Evolutionary conservation across 2,888 invertebrate species (phyloP), one percentile per base, ranked within the genome.

Genomic region (Clitarchus hookeri): DNA sequence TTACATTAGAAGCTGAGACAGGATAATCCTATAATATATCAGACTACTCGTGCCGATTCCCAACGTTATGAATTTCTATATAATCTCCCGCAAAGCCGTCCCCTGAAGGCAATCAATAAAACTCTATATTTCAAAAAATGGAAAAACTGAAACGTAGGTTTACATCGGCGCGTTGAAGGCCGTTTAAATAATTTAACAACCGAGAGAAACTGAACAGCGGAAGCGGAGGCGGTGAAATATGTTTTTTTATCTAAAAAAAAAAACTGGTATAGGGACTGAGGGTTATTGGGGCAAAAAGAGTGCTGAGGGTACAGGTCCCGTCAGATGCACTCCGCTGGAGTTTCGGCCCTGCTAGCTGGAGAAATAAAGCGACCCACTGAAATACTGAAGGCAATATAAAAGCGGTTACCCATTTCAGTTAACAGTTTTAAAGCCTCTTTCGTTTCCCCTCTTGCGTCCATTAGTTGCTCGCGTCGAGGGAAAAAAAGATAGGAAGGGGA

Each of bases 331-430:
- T 65, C 19, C n/a, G 65, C n/a, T 19, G 65, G 23, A 65, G 65
- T 65, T 65, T 23, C n/a, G 8, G 8, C 65, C 19, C 16, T 36
- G 36, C 13, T 65, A 23, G n/a, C n/a, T 19, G 65, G 65, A 19
- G 65, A 23, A 65, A 65, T 65, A 65, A 65, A 65, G 65, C 65
- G 65, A 65, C 65, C 65, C 65, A 65, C 65, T 65, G 65, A 65
- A 65, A 65, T 65, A 65, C 65, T 65, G 65, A 65, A 65, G 65
- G 65, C 65, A 65, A 65, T 65, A 65, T 65, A 65, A 65, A 65
- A 65, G 65, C 65, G 65, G 65, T 65, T 65, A 65, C 65, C 65
- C 65, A 65, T 65, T 65, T 65, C 65, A 65, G 65, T 65, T 65
- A 65, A 65, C 65, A 65, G 65, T 65, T 65, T 65, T 65, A 65